Percentiles rank a stretch among this genome's conserved stretches.
phyloP scores from a whole-genome alignment of 2,113 vertebrate genomes.

The Dromiciops gliroides region DNA sequence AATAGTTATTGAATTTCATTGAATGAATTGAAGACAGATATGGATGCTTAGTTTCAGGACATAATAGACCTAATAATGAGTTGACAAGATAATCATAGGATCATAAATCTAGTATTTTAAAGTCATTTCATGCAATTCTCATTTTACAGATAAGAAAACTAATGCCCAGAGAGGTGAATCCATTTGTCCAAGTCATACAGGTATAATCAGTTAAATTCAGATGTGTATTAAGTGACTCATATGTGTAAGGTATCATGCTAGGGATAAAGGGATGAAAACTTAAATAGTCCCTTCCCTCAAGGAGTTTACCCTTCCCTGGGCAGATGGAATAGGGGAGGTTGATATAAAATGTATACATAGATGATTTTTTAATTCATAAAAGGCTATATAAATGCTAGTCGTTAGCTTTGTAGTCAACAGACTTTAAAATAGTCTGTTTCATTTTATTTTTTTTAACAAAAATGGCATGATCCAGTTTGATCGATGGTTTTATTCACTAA shows the following conservation, averaged over 20 bases:
- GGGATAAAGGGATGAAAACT: not conserved
- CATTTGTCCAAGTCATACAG: not conserved
- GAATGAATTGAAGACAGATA: not conserved
- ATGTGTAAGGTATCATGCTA: not conserved
- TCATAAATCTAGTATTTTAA: not conserved
- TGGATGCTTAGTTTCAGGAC: not conserved
- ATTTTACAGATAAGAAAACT: not conserved
- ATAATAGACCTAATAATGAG: not conserved
- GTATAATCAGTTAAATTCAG: not conserved
- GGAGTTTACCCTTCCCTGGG: not conserved
- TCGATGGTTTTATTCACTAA: not conserved
- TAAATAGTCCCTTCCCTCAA: not conserved
- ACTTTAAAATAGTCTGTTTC: not conserved
- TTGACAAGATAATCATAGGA: not conserved
- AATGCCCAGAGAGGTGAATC: not conserved
- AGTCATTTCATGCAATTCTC: not conserved
- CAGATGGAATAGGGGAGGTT: not conserved
- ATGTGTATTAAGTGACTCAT: not conserved
- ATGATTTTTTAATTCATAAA: not conserved
- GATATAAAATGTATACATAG: not conserved
- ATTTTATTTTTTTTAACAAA: not conserved
- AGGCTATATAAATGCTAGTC: not conserved
- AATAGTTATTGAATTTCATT: not conserved
- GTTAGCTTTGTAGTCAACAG: not conserved
- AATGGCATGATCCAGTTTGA: not conserved